These are phyloP conservation scores for Coenonympha glycerion DNA, from an alignment of 2,888 invertebrate species.

Conservation along the genomic window DNA sequence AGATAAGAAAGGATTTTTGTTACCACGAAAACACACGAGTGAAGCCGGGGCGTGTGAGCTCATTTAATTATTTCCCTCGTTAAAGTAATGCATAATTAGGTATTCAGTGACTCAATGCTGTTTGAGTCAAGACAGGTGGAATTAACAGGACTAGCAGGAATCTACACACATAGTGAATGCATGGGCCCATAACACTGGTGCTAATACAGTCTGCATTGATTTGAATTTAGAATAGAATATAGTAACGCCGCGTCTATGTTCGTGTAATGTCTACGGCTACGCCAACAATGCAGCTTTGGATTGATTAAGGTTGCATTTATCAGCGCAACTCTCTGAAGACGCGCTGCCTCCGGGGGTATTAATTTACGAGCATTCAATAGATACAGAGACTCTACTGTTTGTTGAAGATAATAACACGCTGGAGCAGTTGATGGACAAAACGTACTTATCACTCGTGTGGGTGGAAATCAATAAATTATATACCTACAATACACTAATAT, in stretches of 20 bases:
- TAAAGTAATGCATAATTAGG: too few species aligned
- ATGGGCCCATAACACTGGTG: neutral
- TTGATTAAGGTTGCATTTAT: constrained; percentile 14
- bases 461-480: neutral
- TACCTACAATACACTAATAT: neutral
- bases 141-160: neutral
- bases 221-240: constrained; percentile 6
- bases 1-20: too few species aligned
- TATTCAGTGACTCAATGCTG: neutral
- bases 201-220: constrained; percentile 7
- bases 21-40: too few species aligned
- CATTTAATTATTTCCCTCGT: too few species aligned
- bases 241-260: neutral
- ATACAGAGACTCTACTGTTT: neutral
- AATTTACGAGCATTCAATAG: constrained; percentile 11
- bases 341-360: constrained; percentile 2
- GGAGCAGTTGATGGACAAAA: neutral
- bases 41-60: too few species aligned
- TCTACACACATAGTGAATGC: neutral
- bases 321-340: constrained; percentile 3
- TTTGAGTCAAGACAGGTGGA: neutral
- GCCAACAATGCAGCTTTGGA: constrained; percentile 8
- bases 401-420: neutral
- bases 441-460: neutral
- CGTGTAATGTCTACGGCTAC: constrained; percentile 2